Percentiles rank a stretch among this genome's conserved stretches.
These are phyloP conservation scores for Notoglanidium macrostoma DNA, from an alignment of 2,797 vertebrate genomes.

Conservation along the genomic window DNA sequence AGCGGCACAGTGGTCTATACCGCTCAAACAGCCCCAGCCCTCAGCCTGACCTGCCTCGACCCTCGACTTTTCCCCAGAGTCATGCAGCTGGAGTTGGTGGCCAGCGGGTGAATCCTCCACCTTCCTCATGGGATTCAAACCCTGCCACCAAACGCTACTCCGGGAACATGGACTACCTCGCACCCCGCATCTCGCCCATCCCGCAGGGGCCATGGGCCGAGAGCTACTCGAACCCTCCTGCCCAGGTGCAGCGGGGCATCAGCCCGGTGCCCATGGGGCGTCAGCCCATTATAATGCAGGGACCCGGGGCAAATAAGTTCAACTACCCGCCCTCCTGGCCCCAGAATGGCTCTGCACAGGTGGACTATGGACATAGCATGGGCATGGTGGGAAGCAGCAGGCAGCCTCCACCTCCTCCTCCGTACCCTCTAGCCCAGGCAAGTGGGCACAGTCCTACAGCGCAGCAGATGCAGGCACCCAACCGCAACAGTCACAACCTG, in stretches of 20 bases:
- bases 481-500: slow-evolving; percentile 91
- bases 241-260: slow-evolving; percentile 87
- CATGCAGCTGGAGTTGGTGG: slow-evolving; percentile 78
- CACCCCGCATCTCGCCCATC: slow-evolving; percentile 89
- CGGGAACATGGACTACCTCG: slow-evolving; percentile 91
- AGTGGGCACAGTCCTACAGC: slow-evolving; percentile 88
- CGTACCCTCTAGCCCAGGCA: slow-evolving; percentile 83
- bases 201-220: slow-evolving; percentile 89
- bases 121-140: slow-evolving; percentile 87
- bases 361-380: slow-evolving; percentile 78
- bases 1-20: slow-evolving; percentile 85
- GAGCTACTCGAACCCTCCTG: slow-evolving; percentile 78
- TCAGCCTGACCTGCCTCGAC: slow-evolving; percentile 79
- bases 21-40: slow-evolving; percentile 87
- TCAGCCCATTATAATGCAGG: slow-evolving; percentile 96
- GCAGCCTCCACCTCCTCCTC: slow-evolving; percentile 88
- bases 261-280: slow-evolving; percentile 86
- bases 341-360: slow-evolving; percentile 84
- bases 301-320: slow-evolving; percentile 85
- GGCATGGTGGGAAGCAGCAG: slow-evolving; percentile 73
- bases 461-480: slow-evolving; percentile 87
- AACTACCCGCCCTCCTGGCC: slow-evolving; percentile 85
- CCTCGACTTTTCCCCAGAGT: slow-evolving; percentile 82
- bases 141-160: slow-evolving; percentile 91
- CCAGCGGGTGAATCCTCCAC: slow-evolving; percentile 90